These are phyloP conservation scores for Protonemura montana DNA, from an alignment of 2,888 invertebrate species.

Conservation along the genomic window DNA sequence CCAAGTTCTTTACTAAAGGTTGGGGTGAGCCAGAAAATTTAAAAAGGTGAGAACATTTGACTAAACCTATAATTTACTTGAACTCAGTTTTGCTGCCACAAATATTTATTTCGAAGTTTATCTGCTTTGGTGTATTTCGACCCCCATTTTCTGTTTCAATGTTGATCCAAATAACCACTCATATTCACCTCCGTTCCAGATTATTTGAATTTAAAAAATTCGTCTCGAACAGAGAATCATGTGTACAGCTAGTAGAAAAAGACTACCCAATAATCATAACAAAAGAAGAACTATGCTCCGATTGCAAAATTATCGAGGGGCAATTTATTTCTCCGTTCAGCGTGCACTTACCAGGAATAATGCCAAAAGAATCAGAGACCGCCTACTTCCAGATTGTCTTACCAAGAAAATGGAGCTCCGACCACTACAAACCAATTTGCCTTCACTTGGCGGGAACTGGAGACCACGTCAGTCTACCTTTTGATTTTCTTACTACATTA, in stretches of 20 bases:
- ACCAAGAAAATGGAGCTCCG: constrained; percentile 78
- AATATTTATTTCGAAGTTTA: background rate
- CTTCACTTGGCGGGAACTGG: constrained; percentile 97
- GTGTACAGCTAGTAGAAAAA: constrained; percentile 79
- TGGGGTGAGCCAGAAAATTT: constrained; percentile 74
- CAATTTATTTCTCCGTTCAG: constrained; percentile 87
- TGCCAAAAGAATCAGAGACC: constrained; percentile 81
- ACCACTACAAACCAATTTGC: constrained; percentile 81
- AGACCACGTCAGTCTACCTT: constrained; percentile 82
- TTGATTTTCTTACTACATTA: background rate
- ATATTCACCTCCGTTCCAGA: constrained; percentile 71
- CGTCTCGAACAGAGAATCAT: constrained; percentile 82
- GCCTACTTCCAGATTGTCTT: constrained; percentile 87
- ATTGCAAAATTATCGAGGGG: constrained; percentile 83
- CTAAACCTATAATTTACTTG: background rate
- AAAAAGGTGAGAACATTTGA: background rate
- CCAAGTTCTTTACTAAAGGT: constrained; percentile 93
- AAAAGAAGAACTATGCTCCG: constrained; percentile 78
- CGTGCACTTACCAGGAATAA: constrained; percentile 81
- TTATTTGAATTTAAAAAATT: constrained; percentile 90
- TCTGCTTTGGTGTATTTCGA: background rate
- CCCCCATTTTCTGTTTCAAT: constrained; percentile 23
- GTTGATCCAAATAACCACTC: background rate
- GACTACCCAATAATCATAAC: constrained; percentile 88
- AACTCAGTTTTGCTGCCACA: background rate